Conservation (phyloP, 2,888 invertebrate genomes). For the Watsonalla cultraria region DNA sequence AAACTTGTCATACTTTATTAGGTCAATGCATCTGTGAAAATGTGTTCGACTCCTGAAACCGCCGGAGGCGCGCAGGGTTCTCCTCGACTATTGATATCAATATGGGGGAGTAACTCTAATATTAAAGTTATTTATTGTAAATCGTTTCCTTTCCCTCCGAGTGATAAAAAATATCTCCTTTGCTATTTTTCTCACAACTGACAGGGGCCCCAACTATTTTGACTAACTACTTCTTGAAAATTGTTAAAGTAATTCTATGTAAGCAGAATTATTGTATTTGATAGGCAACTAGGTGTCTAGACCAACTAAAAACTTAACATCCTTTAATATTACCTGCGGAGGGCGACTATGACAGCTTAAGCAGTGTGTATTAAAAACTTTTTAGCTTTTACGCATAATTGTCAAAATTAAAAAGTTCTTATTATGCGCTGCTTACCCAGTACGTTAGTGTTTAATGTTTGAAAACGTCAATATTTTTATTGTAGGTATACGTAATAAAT, state of each 20-base stretch:
- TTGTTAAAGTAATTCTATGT: neutral
- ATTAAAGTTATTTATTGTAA: constrained; percentile 77
- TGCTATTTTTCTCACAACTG: constrained; percentile 13
- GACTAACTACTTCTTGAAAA: too few species aligned
- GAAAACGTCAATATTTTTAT: neutral
- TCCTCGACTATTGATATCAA: constrained; percentile 70
- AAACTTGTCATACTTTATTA: neutral
- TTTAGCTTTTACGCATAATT: too few species aligned
- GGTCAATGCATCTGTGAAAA: constrained; percentile 17
- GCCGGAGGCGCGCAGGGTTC: constrained; percentile 65
- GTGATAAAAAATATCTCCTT: constrained; percentile 51
- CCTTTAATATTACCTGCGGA: too few species aligned
- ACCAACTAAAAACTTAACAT: too few species aligned
- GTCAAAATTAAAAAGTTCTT: too few species aligned
- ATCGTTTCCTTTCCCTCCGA: constrained; percentile 61
- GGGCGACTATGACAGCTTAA: too few species aligned
- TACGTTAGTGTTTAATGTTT: neutral
- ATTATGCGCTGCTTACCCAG: too few species aligned
- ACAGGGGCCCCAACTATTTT: neutral
- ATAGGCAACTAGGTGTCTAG: too few species aligned
- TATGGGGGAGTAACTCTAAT: constrained; percentile 71
- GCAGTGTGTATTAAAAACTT: too few species aligned
- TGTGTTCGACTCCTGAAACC: constrained; percentile 48
- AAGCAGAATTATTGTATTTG: too few species aligned
- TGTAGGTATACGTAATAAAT: neutral